phyloP scores from a whole-genome alignment of 1,140 invertebrate species.

The Pararge aegeria region DNA sequence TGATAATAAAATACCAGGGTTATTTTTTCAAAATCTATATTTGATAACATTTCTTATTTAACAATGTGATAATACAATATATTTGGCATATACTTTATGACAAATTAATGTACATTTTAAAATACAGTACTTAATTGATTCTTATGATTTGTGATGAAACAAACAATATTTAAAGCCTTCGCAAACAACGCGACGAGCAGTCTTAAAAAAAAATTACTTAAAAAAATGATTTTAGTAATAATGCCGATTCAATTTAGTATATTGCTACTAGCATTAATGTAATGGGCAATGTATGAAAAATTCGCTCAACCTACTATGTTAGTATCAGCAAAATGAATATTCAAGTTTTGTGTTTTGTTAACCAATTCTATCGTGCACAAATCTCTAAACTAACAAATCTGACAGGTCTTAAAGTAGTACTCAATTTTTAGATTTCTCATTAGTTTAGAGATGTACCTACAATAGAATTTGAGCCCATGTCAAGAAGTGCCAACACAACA shows the following conservation, averaged over 20 bases:
- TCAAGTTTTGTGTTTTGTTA: no score
- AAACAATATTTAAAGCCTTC: conserved; percentile 7
- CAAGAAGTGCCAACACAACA: no score
- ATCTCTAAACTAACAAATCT: no score
- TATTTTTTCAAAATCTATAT: conserved; percentile 67
- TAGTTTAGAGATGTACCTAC: no score
- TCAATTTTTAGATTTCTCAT: no score
- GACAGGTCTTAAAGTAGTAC: no score
- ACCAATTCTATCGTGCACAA: no score
- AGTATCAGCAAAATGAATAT: no score
- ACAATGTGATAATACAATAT: conserved; percentile 78
- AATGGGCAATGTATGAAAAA: no score
- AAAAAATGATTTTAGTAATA: background rate
- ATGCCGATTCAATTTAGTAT: background rate
- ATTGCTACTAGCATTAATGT: no score
- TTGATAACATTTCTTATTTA: conserved; percentile 73
- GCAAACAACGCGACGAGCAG: background rate
- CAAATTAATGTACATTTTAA: conserved; percentile 49
- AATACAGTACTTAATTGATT: conserved; percentile 50
- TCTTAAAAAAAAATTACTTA: background rate
- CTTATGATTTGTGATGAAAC: conserved; percentile 49
- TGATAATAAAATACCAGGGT: conserved; percentile 18
- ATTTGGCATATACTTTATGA: conserved; percentile 76
- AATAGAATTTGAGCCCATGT: no score
- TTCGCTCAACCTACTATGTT: no score